phyloP scores from a whole-genome alignment of 2,888 invertebrate species.

The Crossocerus cetratus region DNA sequence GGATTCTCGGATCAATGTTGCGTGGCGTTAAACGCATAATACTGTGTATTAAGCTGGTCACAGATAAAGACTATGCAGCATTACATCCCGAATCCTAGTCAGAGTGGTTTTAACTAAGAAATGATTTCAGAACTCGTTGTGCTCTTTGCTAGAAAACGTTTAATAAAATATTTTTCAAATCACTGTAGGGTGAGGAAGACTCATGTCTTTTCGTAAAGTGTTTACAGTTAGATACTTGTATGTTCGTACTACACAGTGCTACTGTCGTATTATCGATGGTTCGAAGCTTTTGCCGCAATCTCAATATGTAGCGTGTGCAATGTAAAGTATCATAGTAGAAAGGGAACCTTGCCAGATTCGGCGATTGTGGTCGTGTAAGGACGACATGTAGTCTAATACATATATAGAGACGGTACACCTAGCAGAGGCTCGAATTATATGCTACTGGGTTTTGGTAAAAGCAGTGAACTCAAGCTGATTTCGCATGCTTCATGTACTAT shows the following conservation, averaged over 20 bases:
- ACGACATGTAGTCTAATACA: slow-evolving; percentile 30
- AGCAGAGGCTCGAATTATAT: slow-evolving; percentile 29
- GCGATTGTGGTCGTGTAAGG: neutral
- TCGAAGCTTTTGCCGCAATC: neutral
- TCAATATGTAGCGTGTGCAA: neutral
- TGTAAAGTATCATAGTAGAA: neutral
- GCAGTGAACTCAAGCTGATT: slow-evolving; percentile 18
- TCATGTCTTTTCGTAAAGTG: neutral
- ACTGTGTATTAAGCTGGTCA: neutral
- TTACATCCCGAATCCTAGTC: slow-evolving; percentile 41
- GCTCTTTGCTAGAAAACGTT: slow-evolving; percentile 23
- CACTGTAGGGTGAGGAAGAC: neutral
- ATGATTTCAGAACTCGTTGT: slow-evolving; percentile 23
- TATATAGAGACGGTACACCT: slow-evolving; percentile 20
- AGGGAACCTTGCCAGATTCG: neutral
- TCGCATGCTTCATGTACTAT: slow-evolving; percentile 11
- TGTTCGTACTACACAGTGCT: slow-evolving; percentile 3
- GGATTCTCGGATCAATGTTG: slow-evolving; percentile 27
- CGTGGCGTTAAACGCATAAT: slow-evolving; percentile 10
- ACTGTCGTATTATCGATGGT: neutral
- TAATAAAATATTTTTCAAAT: slow-evolving; percentile 11
- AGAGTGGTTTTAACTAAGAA: slow-evolving; percentile 34
- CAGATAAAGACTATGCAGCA: slow-evolving; percentile 20
- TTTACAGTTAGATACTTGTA: slow-evolving; percentile 15
- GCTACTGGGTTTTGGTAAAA: slow-evolving; percentile 30